These are phyloP conservation scores for Dendropsophus ebraccatus DNA, from an alignment of 2,113 vertebrate genomes.

Conservation along the genomic window DNA sequence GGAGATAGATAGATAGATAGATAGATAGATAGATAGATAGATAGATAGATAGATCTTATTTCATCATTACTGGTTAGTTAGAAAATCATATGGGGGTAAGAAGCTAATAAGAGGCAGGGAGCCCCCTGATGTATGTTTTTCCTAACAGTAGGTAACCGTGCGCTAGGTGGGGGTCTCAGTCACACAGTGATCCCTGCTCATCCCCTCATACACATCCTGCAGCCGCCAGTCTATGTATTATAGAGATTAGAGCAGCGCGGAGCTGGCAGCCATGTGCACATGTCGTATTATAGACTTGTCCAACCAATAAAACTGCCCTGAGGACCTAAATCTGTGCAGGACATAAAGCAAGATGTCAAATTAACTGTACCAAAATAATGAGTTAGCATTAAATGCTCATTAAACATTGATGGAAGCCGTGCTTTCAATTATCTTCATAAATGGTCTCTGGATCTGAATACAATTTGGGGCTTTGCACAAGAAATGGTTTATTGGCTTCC, in stretches of 20 bases:
- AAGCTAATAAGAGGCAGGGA: no score
- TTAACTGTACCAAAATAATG: constrained; percentile 78
- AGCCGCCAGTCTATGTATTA: constrained; percentile 51
- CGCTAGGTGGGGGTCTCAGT: not conserved
- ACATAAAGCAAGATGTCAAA: constrained; percentile 72
- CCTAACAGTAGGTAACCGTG: no score
- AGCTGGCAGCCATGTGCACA: constrained; percentile 61
- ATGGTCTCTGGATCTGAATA: constrained; percentile 61
- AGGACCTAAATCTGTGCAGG: constrained; percentile 69
- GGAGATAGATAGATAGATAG: no score
- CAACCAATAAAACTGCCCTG: constrained; percentile 64
- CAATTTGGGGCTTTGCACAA: constrained; percentile 65
- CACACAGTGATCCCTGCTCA: not conserved
- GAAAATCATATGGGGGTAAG: no score
- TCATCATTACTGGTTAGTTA: no score
- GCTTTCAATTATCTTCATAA: constrained; percentile 79
- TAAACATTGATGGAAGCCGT: constrained; percentile 82
- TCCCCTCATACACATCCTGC: constrained; percentile 57
- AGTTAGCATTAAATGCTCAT: constrained; percentile 78
- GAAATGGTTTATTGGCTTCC: constrained; percentile 45
- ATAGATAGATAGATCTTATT: no score
- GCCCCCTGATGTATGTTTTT: no score
- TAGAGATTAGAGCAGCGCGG: constrained; percentile 63
- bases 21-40: no score
- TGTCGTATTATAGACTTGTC: constrained; percentile 60